Base-by-base conservation (phyloP, 2,888 invertebrate species). In the Ceraclea dissimilis region DNA sequence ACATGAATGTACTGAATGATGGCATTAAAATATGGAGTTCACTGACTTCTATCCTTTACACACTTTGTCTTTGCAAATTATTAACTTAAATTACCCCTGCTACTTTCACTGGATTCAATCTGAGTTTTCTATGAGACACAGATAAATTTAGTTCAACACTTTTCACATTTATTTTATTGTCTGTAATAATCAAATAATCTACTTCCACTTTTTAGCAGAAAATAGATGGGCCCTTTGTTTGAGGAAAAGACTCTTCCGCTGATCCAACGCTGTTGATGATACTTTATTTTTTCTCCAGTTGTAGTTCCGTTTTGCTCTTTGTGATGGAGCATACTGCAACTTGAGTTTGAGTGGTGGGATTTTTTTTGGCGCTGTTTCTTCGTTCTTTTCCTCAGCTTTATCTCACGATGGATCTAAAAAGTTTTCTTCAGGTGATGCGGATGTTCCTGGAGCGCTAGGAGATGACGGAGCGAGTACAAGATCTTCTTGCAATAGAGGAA, bases 131-230 rank as follows among this genome's bases (percentile, higher is more conserved):
- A n/a, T n/a, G n/a, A n/a, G n/a, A n/a, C n/a, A n/a, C n/a, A n/a
- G n/a, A n/a, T n/a, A n/a, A n/a, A n/a, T n/a, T n/a, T n/a, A n/a
- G n/a, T n/a, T n/a, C n/a, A n/a, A n/a, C n/a, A n/a, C n/a, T n/a
- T n/a, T n/a, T n/a, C n/a, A n/a, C n/a, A n/a, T n/a, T n/a, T n/a
- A n/a, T n/a, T n/a, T n/a, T n/a, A n/a, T 26, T 26, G 26, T 26
- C 10, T 26, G 26, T 4, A 26, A 26, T 26, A 10, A 6, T 10
- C 26, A 6, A 4, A 26, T 26, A 6, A 19, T 46, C 16, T 52
- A 56, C n/a, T 56, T 76, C 77, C 77, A 78, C 70, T 78, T 78
- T 73, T 76, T 78, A 64, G 76, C 75, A 51, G 77, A 76, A 73
- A 78, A 78, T 60, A 78, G 72, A 57, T 75, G 75, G 39, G 77